Base-by-base conservation (phyloP, 2,113 vertebrate genomes). In the Narcine bancroftii region DNA sequence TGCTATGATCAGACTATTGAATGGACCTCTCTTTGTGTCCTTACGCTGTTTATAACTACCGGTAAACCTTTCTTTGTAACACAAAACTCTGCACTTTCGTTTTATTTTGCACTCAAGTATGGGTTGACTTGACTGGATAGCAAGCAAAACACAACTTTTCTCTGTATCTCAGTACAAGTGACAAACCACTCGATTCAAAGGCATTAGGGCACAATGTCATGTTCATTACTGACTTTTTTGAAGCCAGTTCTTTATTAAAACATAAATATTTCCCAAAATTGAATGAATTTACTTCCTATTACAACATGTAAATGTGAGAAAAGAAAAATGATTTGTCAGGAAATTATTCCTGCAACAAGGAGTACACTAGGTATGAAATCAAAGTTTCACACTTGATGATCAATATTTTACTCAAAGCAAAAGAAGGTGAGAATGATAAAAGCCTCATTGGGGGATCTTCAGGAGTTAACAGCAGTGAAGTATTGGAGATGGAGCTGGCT, bases 401-500 rank as follows among this genome's bases (percentile, higher is more conserved):
- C 10, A 65, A 42, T 89, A 33, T 89, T 65, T 39, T 63, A 50
- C 39, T 15, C 3, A 95, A 94, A 94, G 92, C 94, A 92, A 97
- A 96, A 93, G 98, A 99, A 21, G 94, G 93, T 0, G 97, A 98
- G 3, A n/a, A 94, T 77, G 94, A 96, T 0, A 98, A 97, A 7
- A 95, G 95, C 93, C 92, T 95, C 56, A 95, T 94, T 45, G 96
- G 98, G 53, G 95, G 95, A 71, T 96, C 96, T 2, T 10, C 95
- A 39, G 95, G 96, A 11, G 92, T 94, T 69, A 91, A 69, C 24
- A 33, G 39, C 13, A 69, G 63, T 91, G 89, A 91, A 47, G 60
- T 19, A 11, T 60, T 87, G 4, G 81, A 87, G 56, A 91, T 91
- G 89, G 89, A 91, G 2, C 65, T 69, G 65, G 39, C 53, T 63